These are phyloP conservation scores for Lasioglossum morio DNA, from an alignment of 2,888 invertebrate species.

Conservation along the genomic window DNA sequence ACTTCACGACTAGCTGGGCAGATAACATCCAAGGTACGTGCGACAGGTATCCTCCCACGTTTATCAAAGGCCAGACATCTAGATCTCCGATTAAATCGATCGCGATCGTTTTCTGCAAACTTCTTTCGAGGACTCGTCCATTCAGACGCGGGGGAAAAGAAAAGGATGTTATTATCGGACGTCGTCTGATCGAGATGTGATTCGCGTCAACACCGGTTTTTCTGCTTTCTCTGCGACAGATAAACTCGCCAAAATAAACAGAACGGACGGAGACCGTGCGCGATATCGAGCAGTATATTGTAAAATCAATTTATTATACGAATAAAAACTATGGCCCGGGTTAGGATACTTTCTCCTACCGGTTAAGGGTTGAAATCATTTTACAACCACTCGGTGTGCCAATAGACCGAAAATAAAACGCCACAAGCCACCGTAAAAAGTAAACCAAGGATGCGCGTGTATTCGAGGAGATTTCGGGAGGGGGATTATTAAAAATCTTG, in stretches of 20 bases:
- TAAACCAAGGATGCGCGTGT: background rate
- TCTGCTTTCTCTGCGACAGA: background rate
- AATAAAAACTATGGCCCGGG: too few species aligned
- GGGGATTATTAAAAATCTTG: constrained; percentile 2
- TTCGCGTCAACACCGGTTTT: background rate
- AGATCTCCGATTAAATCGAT: background rate
- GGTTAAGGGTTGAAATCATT: background rate
- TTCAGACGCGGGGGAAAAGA: background rate
- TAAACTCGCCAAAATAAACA: background rate
- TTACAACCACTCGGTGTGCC: background rate
- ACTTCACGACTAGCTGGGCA: background rate
- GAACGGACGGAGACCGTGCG: background rate
- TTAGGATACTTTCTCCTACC: background rate
- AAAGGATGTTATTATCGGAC: background rate
- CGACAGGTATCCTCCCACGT: background rate
- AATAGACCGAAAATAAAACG: background rate
- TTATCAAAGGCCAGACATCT: background rate
- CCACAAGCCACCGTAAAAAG: background rate
- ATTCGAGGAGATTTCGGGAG: background rate
- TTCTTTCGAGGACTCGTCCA: background rate
- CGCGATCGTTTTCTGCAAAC: background rate
- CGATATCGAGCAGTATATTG: background rate
- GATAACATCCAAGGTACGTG: background rate
- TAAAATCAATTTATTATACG: too few species aligned
- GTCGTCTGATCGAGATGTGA: background rate